Percentiles rank a stretch among this genome's conserved stretches.
Conservation (phyloP, 2,888 invertebrate species). For the Coenonympha glycerion region DNA sequence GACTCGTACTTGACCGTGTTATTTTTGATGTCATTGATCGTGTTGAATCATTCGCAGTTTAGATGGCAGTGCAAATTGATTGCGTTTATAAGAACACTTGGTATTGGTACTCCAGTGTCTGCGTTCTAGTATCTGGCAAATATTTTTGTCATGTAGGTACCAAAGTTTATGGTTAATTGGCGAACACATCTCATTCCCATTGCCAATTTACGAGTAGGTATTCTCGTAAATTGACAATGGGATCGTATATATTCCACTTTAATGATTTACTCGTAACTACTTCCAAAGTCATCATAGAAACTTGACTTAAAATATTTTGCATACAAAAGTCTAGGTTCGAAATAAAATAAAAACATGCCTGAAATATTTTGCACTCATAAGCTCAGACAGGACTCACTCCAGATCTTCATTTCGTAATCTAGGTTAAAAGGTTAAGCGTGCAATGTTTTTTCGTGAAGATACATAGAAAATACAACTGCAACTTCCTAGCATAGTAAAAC, state of each 20-base stretch:
- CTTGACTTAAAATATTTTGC: too few species aligned
- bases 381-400: background rate
- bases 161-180: background rate
- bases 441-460: background rate
- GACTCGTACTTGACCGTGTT: background rate
- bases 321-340: background rate
- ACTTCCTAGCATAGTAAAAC: too few species aligned
- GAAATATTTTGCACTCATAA: background rate
- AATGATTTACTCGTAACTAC: too few species aligned
- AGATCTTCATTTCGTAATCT: background rate
- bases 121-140: background rate
- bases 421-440: slow-evolving; percentile 1
- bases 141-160: background rate
- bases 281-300: too few species aligned
- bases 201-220: too few species aligned
- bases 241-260: too few species aligned
- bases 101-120: background rate
- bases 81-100: background rate
- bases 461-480: background rate
- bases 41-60: slow-evolving; percentile 14
- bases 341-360: too few species aligned
- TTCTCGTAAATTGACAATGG: too few species aligned
- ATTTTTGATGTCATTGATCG: slow-evolving; percentile 22
- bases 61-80: slow-evolving; percentile 12
- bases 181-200: background rate